Conservation (phyloP, 1,140 invertebrate genomes). For the Papilio machaon region DNA sequence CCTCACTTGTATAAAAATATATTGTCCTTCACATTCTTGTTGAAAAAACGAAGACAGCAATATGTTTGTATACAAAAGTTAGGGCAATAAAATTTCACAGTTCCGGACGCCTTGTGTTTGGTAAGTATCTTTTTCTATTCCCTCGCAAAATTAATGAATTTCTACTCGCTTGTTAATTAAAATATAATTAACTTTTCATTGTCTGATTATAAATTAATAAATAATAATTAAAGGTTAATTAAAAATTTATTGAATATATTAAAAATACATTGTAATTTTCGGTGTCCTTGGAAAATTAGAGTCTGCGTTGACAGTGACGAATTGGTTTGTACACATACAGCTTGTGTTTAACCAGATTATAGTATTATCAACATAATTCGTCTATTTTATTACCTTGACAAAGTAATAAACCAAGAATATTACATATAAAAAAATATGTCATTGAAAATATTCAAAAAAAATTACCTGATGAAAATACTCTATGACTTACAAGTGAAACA, state of each 20-base stretch:
- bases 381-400: background rate
- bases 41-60: too few species aligned
- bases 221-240: too few species aligned
- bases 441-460: background rate
- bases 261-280: background rate
- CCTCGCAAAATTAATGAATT: background rate
- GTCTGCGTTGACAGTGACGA: background rate
- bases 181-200: background rate
- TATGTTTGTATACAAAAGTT: too few species aligned
- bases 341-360: background rate
- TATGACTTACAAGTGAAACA: too few species aligned
- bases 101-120: too few species aligned
- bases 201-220: background rate
- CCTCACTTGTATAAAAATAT: too few species aligned
- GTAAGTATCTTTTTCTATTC: too few species aligned
- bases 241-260: background rate
- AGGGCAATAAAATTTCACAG: too few species aligned
- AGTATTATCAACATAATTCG: background rate
- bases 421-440: background rate
- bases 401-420: background rate
- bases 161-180: background rate
- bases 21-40: too few species aligned
- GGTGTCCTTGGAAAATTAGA: background rate
- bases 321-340: background rate
- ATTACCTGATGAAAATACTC: too few species aligned